Percentiles rank a stretch among this genome's conserved stretches.
These are phyloP conservation scores for Tauraco erythrolophus DNA, from an alignment of 2,113 vertebrate species.

Conservation along the genomic window DNA sequence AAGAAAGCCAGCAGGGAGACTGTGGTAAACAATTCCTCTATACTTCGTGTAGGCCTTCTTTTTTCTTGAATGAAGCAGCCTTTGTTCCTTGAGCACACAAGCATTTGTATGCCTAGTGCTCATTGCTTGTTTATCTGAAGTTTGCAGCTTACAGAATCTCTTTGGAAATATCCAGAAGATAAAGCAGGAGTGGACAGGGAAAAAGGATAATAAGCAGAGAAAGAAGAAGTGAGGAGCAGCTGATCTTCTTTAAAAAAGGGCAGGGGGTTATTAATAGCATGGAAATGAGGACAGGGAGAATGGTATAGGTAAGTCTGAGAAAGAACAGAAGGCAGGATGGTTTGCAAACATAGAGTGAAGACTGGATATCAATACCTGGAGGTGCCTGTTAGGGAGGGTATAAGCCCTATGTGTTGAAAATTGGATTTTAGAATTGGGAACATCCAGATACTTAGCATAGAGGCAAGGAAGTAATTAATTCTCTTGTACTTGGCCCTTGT, in stretches of 20 bases:
- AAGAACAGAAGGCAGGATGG: background rate
- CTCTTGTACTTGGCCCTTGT: background rate
- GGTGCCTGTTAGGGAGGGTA: background rate
- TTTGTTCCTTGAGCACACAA: background rate
- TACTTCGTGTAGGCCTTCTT: background rate
- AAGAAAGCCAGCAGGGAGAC: background rate
- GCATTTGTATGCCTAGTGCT: background rate
- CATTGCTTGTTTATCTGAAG: background rate
- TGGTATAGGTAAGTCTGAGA: background rate
- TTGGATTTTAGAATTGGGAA: background rate
- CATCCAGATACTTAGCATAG: background rate
- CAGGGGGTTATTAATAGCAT: background rate
- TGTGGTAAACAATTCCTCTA: background rate
- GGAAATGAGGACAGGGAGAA: background rate
- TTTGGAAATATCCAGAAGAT: background rate
- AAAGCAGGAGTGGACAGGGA: background rate
- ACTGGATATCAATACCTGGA: background rate
- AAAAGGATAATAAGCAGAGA: background rate
- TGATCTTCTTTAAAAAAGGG: background rate
- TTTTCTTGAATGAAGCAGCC: background rate
- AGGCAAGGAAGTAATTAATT: background rate
- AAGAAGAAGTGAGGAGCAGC: background rate
- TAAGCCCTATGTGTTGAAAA: background rate
- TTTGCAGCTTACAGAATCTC: background rate
- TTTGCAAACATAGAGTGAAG: background rate